Base-by-base conservation (phyloP, 2,888 invertebrate species). In the Drosophila formosana region DNA sequence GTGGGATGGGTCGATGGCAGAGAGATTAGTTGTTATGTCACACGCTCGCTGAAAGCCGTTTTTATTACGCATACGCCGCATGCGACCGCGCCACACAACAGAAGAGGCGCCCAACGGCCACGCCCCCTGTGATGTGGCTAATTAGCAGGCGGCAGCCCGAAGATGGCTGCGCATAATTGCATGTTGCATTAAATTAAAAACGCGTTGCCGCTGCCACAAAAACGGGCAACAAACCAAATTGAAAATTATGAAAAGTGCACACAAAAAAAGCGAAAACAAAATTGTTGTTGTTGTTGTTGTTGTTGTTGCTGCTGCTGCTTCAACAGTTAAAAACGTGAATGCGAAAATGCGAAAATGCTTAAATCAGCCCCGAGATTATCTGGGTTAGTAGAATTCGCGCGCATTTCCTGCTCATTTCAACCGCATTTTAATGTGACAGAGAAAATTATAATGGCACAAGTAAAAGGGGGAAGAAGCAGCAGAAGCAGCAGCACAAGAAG, bases 331-430 rank as follows among this genome's bases (percentile, higher is more conserved):
- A 78, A 67, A 58, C 55, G 63, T 67, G 73, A 75, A 73, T 77
- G 75, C 37, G 53, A 47, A n/a, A 26, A 26, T 26, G 46, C 26
- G 55, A 50, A 75, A 79, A 82, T 76, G 77, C 79, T 76, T 74
- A 82, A 82, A 81, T 82, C 80, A 79, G 75, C 77, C 67, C 71
- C 60, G 51, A 64, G 75, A 77, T 76, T 82, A 87, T 88, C 78
- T 87, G 80, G 87, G 87, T 87, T 87, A 87, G 88, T 85, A 67
- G 83, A 80, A 80, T 80, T 78, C 78, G 88, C 88, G 88, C 83
- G 88, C 87, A 85, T 83, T 88, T 88, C 87, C 87, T 83, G 87
- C 75, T 73, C 79, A 73, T 79, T 81, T 82, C 80, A 77, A 71
- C 82, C 83, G 82, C 82, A 81, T 81, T 82, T 80, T 77, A 82